Conservation (phyloP, 2,888 invertebrate species). For the Drosophila engyochracea region DNA sequence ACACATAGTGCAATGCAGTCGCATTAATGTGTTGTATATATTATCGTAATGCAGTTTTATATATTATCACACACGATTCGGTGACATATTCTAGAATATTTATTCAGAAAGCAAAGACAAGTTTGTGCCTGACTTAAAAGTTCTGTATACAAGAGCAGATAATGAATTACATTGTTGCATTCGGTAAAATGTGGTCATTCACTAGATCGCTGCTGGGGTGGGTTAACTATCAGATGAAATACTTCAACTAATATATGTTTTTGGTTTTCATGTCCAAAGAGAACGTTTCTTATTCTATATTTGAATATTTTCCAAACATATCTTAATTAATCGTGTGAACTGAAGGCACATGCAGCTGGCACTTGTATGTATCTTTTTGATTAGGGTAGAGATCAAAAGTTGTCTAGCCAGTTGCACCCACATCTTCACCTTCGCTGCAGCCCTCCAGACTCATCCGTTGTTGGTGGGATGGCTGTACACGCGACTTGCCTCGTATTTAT, state of each 20-base stretch:
- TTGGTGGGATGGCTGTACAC: conserved; percentile 24
- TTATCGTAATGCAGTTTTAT: not conserved
- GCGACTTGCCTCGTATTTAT: conserved; percentile 69
- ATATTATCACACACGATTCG: not conserved
- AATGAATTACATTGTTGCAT: not conserved
- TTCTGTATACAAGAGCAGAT: not conserved
- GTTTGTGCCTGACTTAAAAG: not conserved
- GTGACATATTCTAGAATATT: not conserved
- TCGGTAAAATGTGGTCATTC: too few relatives aligned
- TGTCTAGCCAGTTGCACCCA: conserved; percentile 12
- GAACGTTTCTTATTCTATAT: not conserved
- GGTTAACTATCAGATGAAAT: not conserved
- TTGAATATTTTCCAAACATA: not conserved
- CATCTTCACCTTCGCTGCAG: not conserved
- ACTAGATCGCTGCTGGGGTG: not conserved
- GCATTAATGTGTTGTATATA: not conserved
- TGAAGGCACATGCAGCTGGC: not conserved
- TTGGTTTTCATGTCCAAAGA: not conserved
- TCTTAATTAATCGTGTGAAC: not conserved
- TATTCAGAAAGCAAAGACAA: not conserved
- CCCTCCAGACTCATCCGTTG: not conserved
- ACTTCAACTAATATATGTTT: not conserved
- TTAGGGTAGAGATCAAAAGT: not conserved
- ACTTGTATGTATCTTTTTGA: conserved; percentile 3
- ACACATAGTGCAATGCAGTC: not conserved